phyloP scores from a whole-genome alignment of 2,797 vertebrate species.

The Rhincodon typus region DNA sequence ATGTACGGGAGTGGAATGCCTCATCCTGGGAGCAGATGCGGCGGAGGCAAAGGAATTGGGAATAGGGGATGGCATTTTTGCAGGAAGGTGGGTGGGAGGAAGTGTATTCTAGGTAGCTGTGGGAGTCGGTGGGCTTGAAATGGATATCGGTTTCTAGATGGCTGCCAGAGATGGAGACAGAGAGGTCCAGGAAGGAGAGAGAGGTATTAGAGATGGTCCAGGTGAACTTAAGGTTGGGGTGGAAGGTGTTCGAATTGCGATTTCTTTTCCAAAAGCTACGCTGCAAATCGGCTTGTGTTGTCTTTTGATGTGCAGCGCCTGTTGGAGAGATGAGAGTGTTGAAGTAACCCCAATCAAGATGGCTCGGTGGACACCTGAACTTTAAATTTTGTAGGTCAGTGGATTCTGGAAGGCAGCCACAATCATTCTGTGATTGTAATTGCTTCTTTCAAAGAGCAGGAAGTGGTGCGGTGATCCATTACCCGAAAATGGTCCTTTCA shows the following conservation, averaged over 20 bases:
- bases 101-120: too few species aligned
- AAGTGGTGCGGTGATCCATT: not conserved
- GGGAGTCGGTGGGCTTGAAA: too few species aligned
- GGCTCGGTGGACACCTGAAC: not conserved
- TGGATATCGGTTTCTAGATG: too few species aligned
- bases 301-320: not conserved
- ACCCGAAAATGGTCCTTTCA: not conserved
- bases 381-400: not conserved
- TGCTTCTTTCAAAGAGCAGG: not conserved
- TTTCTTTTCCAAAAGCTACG: not conserved
- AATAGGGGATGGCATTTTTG: too few species aligned
- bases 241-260: not conserved
- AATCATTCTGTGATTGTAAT: constrained; percentile 23
- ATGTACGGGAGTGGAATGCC: too few species aligned
- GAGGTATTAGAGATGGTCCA: too few species aligned
- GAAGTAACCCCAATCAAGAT: not conserved
- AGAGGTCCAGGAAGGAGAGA: too few species aligned
- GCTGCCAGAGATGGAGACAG: too few species aligned
- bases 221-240: too few species aligned
- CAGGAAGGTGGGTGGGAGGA: too few species aligned
- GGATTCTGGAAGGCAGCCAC: not conserved
- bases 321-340: not conserved
- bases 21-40: too few species aligned
- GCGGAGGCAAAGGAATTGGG: too few species aligned
- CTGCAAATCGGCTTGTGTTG: not conserved